Base-by-base conservation (phyloP, 2,797 vertebrate genomes). In the Vespertilio murinus region DNA sequence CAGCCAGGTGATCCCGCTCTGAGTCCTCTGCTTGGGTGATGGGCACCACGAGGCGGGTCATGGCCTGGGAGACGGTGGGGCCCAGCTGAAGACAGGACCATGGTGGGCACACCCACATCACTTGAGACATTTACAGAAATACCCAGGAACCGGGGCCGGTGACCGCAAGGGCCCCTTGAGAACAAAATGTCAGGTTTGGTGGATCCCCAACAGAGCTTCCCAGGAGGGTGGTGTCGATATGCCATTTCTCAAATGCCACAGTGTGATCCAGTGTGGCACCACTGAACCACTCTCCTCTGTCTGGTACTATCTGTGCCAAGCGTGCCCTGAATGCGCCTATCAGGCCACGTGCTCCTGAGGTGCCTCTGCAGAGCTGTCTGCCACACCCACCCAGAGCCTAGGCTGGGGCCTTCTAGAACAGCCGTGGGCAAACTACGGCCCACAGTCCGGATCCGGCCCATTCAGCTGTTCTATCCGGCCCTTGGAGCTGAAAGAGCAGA, bases 11-110 rank as follows among this genome's bases (percentile, higher is more conserved):
- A 45, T 17, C 33, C 61, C 47, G 33, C 52, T 17, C 18, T 8
- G 38, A 38, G 30, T 20, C 81, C 67, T 22, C 35, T 16, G 30
- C 2, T 0, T 3, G 11, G 45, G 3, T 1, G 18, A 28, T 1
- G 52, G 8, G 28, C 10, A 6, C 52, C 49, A 6, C 5, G 33
- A 75, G 45, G n/a, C 11, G 6, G 23, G 22, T 69, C 3, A 13
- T 1, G 6, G 20, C 40, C 47, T 45, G 1, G 8, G 81, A 49
- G 47, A 73, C n/a, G 3, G 8, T 17, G 22, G 40, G n/a, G 56
- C 40, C 38, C 6, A 8, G 3, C 14, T 4, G 8, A 67, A 40
- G 49, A 28, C 9, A 8, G 9, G 10, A 17, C 0, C 9, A 35
- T 1, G 70, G 38, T 2, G 17, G 52, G 25, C 2, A 0, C 25